These are phyloP conservation scores for Hemitrygon akajei DNA, from an alignment of 2,797 vertebrate species.

Conservation along the genomic window DNA sequence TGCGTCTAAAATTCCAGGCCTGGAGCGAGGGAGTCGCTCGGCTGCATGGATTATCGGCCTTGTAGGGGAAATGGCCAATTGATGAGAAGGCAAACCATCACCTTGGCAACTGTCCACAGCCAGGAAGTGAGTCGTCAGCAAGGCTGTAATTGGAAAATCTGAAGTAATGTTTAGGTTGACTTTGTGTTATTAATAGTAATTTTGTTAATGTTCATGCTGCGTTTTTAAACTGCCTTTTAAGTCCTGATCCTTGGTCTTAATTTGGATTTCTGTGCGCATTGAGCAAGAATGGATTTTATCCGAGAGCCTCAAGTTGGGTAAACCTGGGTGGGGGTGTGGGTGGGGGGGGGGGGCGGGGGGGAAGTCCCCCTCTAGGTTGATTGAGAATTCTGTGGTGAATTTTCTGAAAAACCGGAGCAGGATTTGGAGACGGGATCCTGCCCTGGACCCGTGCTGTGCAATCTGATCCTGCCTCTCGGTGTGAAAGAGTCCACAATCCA, in stretches of 20 bases:
- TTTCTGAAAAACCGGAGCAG: no score
- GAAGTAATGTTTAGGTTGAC: not conserved
- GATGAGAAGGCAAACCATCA: not conserved
- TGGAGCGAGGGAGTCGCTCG: not conserved
- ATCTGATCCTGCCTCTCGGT: no score
- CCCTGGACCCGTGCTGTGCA: no score
- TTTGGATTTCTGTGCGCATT: not conserved
- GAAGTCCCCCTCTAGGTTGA: no score
- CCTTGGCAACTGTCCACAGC: not conserved
- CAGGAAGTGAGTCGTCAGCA: not conserved
- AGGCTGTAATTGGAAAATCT: conserved; percentile 15
- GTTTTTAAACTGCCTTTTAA: not conserved
- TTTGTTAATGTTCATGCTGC: not conserved
- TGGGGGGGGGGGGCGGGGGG: no score
- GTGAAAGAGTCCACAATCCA: no score
- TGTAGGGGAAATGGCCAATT: not conserved
- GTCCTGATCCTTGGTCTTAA: not conserved
- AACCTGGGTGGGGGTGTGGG: not conserved
- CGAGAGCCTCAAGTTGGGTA: not conserved
- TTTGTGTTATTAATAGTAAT: not conserved
- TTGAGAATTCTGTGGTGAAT: no score
- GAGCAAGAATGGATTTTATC: not conserved
- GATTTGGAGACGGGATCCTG: no score
- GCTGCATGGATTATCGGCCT: not conserved
- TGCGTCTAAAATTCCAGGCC: not conserved